Evolutionary conservation across 2,113 vertebrate genomes (phyloP), one percentile per base, ranked within the genome.

Genomic region (Piliocolobus tephrosceles): DNA sequence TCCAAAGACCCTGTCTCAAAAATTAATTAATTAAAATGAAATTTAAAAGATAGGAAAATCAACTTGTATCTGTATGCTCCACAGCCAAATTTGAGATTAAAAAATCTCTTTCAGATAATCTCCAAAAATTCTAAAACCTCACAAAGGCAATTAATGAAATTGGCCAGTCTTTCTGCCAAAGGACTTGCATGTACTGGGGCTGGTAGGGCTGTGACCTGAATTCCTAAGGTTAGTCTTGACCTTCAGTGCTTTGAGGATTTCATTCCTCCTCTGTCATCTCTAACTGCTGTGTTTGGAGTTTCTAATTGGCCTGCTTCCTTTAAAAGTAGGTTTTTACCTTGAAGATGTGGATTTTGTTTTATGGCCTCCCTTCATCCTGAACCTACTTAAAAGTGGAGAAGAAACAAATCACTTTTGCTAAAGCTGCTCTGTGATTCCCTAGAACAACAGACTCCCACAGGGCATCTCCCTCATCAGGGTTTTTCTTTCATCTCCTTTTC

Each of bases 271-370:
- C 35, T 75, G 38, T 57, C 12, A 1, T 68, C 55, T 94, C 43
- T n/a, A 72, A 38, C 11, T 90, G 23, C 0, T 6, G n/a, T 57
- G n/a, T 89, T 92, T 38, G 58, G 43, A 91, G 7, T 72, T 32
- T 23, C 40, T 93, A 76, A 57, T n/a, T 83, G 52, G 35, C 8
- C 58, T 35, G 35, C 43, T 86, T 81, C 90, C 70, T 94, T 92
- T 85, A 86, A 94, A 90, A 93, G 38, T 58, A 86, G 18, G 81
- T 43, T 68, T 96, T 96, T 88, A 79, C 17, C 55, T 94, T 70
- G 4, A 84, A 78, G 20, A 13, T 66, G 50, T 79, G 6, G 35
- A 55, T 38, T 79, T 78, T 35, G 17, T 81, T 76, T 95, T 91
- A 68, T 50, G 18, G 35, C 45, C 30, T 58, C 73, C 47, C 35